Conservation (phyloP, 1,140 invertebrate species). For the Micrasema minimum region DNA sequence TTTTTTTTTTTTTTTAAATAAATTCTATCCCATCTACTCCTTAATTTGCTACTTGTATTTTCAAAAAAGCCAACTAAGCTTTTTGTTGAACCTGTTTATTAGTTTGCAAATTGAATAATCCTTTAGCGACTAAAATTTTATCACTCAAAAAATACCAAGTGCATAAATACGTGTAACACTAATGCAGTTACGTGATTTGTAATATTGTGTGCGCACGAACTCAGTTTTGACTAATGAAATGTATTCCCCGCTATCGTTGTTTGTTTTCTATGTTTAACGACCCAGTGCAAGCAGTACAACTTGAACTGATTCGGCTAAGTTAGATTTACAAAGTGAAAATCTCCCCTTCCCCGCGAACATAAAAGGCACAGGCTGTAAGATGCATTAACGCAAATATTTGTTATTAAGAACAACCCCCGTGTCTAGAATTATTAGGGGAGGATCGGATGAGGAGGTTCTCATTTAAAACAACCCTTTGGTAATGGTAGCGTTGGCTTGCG, state of each 20-base stretch:
- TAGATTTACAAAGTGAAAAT: slow-evolving; percentile 27
- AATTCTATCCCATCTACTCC: too few species aligned
- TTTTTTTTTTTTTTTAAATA: too few species aligned
- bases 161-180: too few species aligned
- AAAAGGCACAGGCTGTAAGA: slow-evolving; percentile 11
- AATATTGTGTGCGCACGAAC: too few species aligned
- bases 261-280: slow-evolving; percentile 18
- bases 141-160: too few species aligned
- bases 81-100: too few species aligned
- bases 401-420: slow-evolving; percentile 31
- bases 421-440: neutral
- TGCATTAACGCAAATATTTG: slow-evolving; percentile 40
- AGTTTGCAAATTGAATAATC: too few species aligned
- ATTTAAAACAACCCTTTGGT: slow-evolving; percentile 35
- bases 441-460: neutral
- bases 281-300: neutral
- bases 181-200: too few species aligned
- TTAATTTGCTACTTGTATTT: too few species aligned
- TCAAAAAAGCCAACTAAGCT: too few species aligned
- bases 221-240: too few species aligned
- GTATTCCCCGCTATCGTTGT: neutral
- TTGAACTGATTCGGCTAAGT: slow-evolving; percentile 12
- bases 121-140: too few species aligned
- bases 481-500: neutral
- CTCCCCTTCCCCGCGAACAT: slow-evolving; percentile 1